phyloP scores from a whole-genome alignment of 2,888 invertebrate species.

The Lumbricus terrestris region DNA sequence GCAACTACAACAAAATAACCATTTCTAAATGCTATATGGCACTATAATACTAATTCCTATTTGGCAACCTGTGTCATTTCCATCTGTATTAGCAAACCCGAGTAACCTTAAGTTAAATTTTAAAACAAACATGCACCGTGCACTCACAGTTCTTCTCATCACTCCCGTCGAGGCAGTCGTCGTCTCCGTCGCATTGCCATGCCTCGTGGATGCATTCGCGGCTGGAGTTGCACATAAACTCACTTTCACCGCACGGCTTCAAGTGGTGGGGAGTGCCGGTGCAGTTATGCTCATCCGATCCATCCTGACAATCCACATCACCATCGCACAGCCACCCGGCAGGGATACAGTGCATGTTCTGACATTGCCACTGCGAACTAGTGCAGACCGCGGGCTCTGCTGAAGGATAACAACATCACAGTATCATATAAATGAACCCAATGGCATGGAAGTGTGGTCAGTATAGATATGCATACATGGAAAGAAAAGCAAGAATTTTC shows the following conservation, averaged over 20 bases:
- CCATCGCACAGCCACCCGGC: constrained; percentile 31
- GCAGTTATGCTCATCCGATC: constrained; percentile 25
- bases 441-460: neutral
- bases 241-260: constrained; percentile 57
- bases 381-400: neutral
- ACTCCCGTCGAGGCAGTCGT: constrained; percentile 27
- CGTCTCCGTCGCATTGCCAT: constrained; percentile 30
- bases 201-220: constrained; percentile 28
- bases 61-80: neutral
- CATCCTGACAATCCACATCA: constrained; percentile 28
- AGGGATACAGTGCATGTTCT: constrained; percentile 26
- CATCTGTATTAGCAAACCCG: neutral
- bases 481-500: neutral
- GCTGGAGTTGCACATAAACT: constrained; percentile 28
- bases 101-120: neutral
- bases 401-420: neutral
- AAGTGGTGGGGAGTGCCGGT: neutral
- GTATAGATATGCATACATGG: neutral
- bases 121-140: neutral
- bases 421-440: constrained; percentile 3
- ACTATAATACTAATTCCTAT: neutral
- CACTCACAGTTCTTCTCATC: constrained; percentile 25
- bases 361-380: constrained; percentile 23
- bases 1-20: neutral
- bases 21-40: too few relatives aligned